Evolutionary conservation across 2,113 vertebrate species (phyloP).

Genomic region (Peromyscus californicus): DNA sequence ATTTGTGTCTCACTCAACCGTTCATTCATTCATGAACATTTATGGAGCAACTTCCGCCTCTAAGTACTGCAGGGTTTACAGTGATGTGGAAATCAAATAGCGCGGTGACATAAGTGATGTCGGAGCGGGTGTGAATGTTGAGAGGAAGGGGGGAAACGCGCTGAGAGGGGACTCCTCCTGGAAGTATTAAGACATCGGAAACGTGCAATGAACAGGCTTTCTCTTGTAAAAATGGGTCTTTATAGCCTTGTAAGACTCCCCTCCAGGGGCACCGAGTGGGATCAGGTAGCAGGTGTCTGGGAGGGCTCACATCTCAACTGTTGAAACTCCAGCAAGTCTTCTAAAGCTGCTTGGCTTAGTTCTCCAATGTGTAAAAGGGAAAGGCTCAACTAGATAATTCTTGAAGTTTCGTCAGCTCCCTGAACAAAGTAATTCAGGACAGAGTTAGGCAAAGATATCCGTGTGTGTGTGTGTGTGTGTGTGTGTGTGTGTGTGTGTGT

Average conservation of each 20-base stretch:
- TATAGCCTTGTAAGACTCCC: not conserved
- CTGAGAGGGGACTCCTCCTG: not conserved
- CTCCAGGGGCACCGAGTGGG: not conserved
- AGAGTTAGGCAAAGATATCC: not conserved
- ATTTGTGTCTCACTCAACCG: conserved; percentile 58
- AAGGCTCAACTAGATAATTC: not conserved
- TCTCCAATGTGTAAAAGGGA: not conserved
- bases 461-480: not conserved
- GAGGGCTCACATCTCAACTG: not conserved
- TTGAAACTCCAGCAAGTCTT: not conserved
- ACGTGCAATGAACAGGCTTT: not conserved
- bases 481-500: accelerated
- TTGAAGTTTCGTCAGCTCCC: not conserved
- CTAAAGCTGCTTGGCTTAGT: not conserved
- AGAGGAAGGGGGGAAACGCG: not conserved
- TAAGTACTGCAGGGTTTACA: conserved; percentile 10
- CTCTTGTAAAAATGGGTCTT: not conserved
- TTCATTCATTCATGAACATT: conserved; percentile 67
- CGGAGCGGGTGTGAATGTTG: not conserved
- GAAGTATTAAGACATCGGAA: not conserved
- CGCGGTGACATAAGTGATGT: not conserved
- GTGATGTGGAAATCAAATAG: not conserved
- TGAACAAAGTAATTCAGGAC: not conserved
- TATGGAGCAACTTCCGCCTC: conserved; percentile 58
- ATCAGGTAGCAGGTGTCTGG: not conserved